Base-by-base conservation (phyloP, 2,113 vertebrate genomes). In the Taxidea taxus region DNA sequence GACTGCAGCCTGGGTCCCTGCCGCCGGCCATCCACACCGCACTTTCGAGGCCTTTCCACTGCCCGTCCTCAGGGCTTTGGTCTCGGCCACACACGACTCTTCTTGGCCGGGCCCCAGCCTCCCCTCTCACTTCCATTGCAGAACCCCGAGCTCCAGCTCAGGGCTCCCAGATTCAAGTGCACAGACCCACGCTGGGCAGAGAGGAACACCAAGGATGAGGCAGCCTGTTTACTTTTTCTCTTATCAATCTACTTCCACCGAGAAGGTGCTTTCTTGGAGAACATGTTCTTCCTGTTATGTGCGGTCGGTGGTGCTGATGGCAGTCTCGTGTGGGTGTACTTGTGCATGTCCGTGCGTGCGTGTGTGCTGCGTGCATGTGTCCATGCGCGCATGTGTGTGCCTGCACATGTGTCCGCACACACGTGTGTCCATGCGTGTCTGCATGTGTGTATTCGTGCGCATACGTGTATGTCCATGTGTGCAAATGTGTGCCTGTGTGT, bases 31-130 rank as follows among this genome's bases (percentile, higher is more conserved):
- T 39, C 58, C 42, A 0, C 42, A 20, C 7, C 5, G 21, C 39
- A 3, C 39, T 47, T 62, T 7, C 4, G 23, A 4, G 31, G 14
- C 8, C 13, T 12, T 25, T 14, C 37, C 49, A 4, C 13, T 12
- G 58, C 42, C 23, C 1, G 18, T 7, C 49, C 47, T 31, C 51
- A 34, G 14, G 74, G 34, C 23, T 2, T 60, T 37, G 1, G 2
- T 51, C 4, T 0, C 0, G 0, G 47, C 68, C 68, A 13, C 37
- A 37, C 2, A 4, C 6, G 21, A 37, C 37, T 18, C 39, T 74
- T 51, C 90, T 20, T 37, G 64, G 64, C 42, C 0, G 4, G 72
- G 6, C 14, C 3, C 3, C 29, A 6, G 23, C 23, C 12, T 21
- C 39, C 29, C 37, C 14, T n/a, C 34, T 64, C 62, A 62, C 27